Evolutionary conservation across 2,888 invertebrate genomes (phyloP), one percentile per base, ranked within the genome.

Genomic region (Caenorhabditis uteleia): DNA sequence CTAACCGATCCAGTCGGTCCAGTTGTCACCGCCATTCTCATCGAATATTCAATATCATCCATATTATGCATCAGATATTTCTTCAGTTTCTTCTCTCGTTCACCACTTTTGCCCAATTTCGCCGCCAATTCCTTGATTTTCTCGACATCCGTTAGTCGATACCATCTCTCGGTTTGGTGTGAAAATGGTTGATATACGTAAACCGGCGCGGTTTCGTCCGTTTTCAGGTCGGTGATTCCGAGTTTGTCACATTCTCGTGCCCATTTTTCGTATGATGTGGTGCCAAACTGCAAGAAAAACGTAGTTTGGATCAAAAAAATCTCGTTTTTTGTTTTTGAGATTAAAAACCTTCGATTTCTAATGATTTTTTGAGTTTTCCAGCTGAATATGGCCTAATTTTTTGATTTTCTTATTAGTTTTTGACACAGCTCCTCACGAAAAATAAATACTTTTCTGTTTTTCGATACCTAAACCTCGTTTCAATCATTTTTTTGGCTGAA

Each of bases 211-310:
- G 47, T 39, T 14, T 42, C 29, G 2, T 31, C 44, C 21, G 39
- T 10, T 16, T 60, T 54, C 20, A 60, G 27, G 21, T 60, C 53
- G 20, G 36, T 21, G 6, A 49, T 25, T 21, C 54, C 53, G 16
- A 54, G 43, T 7, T 48, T 53, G 5, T 25, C 5, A 20, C 64
- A 60, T 20, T 60, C 33, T 2, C 34, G 42, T 1, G 65, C 58
- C 45, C 51, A 65, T 40, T 62, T 58, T 34, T 69, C 69, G 46
- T 56, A 68, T 2, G 31, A 18, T 0, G 66, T 69, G 1, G 48
- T 53, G 7, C 62, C 66, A 25, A 69, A 59, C 69, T 69, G 46
- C 31, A 69, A 56, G 1, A 48, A 1, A 43, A 12, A 4, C 7
- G 25, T 43, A 23, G 20, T 18, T 5, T 8, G 18, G 12, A 39